Percentiles rank a stretch among this genome's conserved stretches.
These are phyloP conservation scores for Megamerina dolium DNA, from an alignment of 2,888 invertebrate genomes.

Conservation along the genomic window DNA sequence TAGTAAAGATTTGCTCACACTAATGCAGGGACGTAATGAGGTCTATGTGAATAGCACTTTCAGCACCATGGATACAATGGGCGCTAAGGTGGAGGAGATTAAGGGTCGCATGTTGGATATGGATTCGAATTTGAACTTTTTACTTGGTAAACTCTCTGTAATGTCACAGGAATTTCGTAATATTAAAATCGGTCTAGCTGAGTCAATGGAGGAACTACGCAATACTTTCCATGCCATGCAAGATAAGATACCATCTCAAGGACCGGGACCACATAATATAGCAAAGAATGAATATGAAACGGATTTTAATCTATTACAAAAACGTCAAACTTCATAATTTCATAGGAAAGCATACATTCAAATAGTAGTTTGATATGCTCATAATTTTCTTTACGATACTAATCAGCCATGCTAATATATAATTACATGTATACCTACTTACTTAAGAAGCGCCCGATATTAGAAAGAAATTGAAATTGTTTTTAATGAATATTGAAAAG, in stretches of 20 bases:
- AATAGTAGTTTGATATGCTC: neutral
- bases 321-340: constrained; percentile 25
- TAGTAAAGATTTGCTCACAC: constrained; percentile 67
- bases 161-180: constrained; percentile 80
- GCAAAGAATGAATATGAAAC: constrained; percentile 41
- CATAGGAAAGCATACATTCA: neutral
- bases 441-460: no score
- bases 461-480: no score
- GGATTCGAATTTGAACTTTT: constrained; percentile 74
- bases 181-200: constrained; percentile 69
- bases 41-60: constrained; percentile 74
- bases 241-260: constrained; percentile 47
- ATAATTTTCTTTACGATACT: no score
- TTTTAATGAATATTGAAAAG: no score
- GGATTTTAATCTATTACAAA: constrained; percentile 40
- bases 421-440: no score
- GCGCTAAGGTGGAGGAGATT: constrained; percentile 71
- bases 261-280: constrained; percentile 59
- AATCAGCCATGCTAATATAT: no score
- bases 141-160: constrained; percentile 70
- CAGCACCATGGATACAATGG: constrained; percentile 69
- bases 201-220: constrained; percentile 65
- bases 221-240: constrained; percentile 61
- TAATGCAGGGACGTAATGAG: constrained; percentile 68
- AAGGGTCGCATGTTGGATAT: constrained; percentile 71